Evolutionary conservation across 2,888 invertebrate genomes (phyloP).

Genomic region (Caenorhabditis sp.): DNA sequence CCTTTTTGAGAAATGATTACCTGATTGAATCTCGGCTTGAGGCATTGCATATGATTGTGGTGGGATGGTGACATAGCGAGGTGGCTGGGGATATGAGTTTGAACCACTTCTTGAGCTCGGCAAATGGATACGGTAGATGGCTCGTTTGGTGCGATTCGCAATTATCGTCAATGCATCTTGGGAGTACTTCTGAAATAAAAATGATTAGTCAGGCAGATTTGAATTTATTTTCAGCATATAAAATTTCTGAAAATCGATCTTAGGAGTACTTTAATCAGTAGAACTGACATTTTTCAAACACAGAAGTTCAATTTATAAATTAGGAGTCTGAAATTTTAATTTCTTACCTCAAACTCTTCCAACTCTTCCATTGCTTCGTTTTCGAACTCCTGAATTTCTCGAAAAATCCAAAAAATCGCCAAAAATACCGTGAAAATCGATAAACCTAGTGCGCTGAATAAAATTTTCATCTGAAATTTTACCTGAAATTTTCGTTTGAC

Average conservation of each 20-base stretch:
- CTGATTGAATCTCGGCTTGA: not conserved
- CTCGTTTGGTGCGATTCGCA: constrained; percentile 2
- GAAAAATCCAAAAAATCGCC: not conserved
- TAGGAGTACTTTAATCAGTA: too few relatives aligned
- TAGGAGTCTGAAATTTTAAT: too few relatives aligned
- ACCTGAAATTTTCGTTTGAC: not conserved
- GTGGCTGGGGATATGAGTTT: not conserved
- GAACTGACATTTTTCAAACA: too few relatives aligned
- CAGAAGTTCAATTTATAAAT: too few relatives aligned
- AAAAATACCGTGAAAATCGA: not conserved
- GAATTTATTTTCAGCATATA: too few relatives aligned
- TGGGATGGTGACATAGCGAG: not conserved
- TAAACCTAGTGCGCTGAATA: not conserved
- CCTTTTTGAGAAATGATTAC: too few relatives aligned
- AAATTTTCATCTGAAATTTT: not conserved
- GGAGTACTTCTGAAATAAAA: constrained; percentile 3
- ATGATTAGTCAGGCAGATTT: too few relatives aligned
- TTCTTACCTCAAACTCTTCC: constrained; percentile 21
- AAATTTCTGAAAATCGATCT: not conserved
- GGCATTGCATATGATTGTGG: not conserved
- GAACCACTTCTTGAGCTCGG: not conserved
- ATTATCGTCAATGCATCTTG: not conserved
- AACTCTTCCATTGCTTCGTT: constrained; percentile 9
- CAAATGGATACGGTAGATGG: constrained; percentile 3
- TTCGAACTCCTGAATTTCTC: constrained; percentile 11